phyloP scores from a whole-genome alignment of 2,888 invertebrate genomes.

The Drepana falcataria region DNA sequence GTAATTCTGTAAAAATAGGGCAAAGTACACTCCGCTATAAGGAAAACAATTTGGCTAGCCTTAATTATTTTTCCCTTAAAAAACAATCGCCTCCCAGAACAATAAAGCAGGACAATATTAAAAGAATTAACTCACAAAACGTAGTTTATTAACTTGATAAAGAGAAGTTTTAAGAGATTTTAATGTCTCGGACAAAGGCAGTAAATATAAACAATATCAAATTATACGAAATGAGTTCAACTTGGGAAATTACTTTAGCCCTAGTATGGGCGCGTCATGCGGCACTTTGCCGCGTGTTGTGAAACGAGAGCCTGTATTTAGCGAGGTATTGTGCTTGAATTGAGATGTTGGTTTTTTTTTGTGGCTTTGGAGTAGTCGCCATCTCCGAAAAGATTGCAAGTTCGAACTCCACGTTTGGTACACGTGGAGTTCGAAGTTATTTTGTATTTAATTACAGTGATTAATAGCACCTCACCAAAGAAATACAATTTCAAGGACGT shows the following conservation, averaged over 20 bases:
- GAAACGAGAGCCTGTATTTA: too few relatives aligned
- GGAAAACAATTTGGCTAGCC: neutral
- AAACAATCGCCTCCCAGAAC: neutral
- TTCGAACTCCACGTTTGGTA: too few relatives aligned
- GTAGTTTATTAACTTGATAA: conserved; percentile 14
- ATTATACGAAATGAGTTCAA: conserved; percentile 17
- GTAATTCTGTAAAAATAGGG: neutral
- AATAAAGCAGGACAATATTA: neutral
- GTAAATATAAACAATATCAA: conserved; percentile 23
- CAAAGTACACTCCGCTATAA: neutral
- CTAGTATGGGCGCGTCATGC: neutral
- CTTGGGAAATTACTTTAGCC: conserved; percentile 16
- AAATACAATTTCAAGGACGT: too few relatives aligned
- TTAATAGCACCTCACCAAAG: too few relatives aligned
- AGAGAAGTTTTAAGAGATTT: conserved; percentile 14
- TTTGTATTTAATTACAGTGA: too few relatives aligned
- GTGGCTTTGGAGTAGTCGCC: too few relatives aligned
- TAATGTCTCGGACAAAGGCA: conserved; percentile 16
- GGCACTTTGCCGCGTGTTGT: too few relatives aligned
- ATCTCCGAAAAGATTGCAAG: too few relatives aligned
- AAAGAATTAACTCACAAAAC: neutral
- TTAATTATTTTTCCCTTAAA: neutral
- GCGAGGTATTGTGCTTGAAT: too few relatives aligned
- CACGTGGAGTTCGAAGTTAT: too few relatives aligned
- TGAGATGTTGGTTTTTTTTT: too few relatives aligned